Evolutionary conservation across 2,888 invertebrate genomes (phyloP).

Genomic region (Drosophila stalkeri): DNA sequence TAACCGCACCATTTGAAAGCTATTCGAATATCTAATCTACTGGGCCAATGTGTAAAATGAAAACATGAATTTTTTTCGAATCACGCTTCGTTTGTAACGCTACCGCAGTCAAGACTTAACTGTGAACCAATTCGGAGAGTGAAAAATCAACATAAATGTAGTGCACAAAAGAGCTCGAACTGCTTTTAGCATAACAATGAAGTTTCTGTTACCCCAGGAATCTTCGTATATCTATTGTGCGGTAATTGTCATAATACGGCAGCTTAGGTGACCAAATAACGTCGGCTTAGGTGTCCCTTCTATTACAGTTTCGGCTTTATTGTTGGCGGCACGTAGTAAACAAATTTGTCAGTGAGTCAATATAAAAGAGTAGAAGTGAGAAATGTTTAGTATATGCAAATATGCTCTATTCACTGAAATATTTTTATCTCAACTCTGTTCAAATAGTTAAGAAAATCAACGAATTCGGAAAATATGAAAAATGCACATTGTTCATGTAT

Average conservation of each 20-base stretch:
- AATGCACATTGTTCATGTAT: constrained; percentile 32
- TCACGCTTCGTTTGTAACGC: constrained; percentile 59
- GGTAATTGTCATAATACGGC: constrained; percentile 58
- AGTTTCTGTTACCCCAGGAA: constrained; percentile 33
- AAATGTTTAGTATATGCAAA: constrained; percentile 50
- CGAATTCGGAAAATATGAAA: constrained; percentile 19
- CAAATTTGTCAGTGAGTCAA: constrained; percentile 64
- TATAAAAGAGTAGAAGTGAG: constrained; percentile 24
- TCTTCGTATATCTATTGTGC: constrained; percentile 37
- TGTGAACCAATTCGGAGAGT: constrained; percentile 66
- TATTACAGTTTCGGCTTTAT: constrained; percentile 23
- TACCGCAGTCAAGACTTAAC: constrained; percentile 58
- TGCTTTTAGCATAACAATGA: constrained; percentile 66
- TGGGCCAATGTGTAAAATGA: constrained; percentile 42
- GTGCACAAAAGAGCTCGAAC: constrained; percentile 29
- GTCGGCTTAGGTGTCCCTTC: constrained; percentile 31
- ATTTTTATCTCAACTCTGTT: constrained; percentile 13
- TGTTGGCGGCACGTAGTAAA: constrained; percentile 51
- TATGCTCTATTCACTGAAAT: constrained; percentile 14
- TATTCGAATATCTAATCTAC: constrained; percentile 62
- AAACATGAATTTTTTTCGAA: constrained; percentile 63
- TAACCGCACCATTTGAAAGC: constrained; percentile 64
- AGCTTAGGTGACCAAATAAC: constrained; percentile 38
- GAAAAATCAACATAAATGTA: constrained; percentile 49
- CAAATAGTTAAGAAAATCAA: neutral